A percentile compares a stretch with the other conserved stretches of the same genome.
Conservation (phyloP, 2,888 invertebrate genomes). For the Nomada lathburiana region DNA sequence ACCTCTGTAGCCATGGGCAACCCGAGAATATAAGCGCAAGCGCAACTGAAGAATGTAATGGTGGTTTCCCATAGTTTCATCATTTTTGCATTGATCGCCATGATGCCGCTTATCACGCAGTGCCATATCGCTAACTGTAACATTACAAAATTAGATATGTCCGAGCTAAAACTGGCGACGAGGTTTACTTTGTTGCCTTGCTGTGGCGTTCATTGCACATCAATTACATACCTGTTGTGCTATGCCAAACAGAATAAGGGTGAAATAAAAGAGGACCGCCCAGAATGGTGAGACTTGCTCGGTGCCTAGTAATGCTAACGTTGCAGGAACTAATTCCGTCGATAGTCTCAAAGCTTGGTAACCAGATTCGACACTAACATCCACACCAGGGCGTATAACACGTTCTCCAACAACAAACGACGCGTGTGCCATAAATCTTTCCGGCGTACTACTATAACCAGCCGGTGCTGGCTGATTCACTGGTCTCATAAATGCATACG, state of each 20-base stretch:
- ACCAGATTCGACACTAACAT: slow-evolving; percentile 88
- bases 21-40: slow-evolving; percentile 92
- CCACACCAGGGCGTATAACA: slow-evolving; percentile 87
- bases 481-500: slow-evolving; percentile 90
- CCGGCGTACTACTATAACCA: slow-evolving; percentile 87
- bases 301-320: slow-evolving; percentile 91
- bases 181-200: neutral
- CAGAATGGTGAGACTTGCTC: slow-evolving; percentile 93
- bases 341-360: slow-evolving; percentile 94
- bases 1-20: slow-evolving; percentile 93
- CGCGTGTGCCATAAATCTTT: slow-evolving; percentile 89
- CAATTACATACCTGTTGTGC: slow-evolving; percentile 89
- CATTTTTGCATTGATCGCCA: slow-evolving; percentile 90
- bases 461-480: slow-evolving; percentile 87
- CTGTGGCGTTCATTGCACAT: neutral
- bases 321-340: slow-evolving; percentile 96
- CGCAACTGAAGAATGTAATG: slow-evolving; percentile 93
- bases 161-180: neutral
- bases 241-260: slow-evolving; percentile 93
- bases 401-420: slow-evolving; percentile 90
- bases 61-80: slow-evolving; percentile 92
- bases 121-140: slow-evolving; percentile 93
- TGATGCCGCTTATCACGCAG: slow-evolving; percentile 93
- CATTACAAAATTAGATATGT: neutral
- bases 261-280: slow-evolving; percentile 94